Evolutionary conservation across 2,888 invertebrate genomes (phyloP).

Genomic region (Tipula vernalis): DNA sequence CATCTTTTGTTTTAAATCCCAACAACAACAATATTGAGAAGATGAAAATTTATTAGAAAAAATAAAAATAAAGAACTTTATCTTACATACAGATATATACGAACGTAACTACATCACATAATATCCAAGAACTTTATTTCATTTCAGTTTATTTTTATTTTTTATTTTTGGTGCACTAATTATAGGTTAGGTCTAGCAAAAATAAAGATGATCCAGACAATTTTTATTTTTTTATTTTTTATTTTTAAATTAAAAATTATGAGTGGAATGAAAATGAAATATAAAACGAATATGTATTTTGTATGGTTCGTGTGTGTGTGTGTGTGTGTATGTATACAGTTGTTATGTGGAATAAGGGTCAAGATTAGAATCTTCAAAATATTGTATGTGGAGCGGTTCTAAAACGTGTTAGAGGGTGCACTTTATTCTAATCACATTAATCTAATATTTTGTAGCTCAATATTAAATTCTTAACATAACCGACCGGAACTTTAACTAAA

Average conservation of each 20-base stretch:
- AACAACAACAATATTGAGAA: neutral
- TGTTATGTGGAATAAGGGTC: too few relatives aligned
- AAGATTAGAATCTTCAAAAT: too few relatives aligned
- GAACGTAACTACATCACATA: neutral
- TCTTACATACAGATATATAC: neutral
- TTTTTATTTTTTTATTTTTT: neutral
- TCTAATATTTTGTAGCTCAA: too few relatives aligned
- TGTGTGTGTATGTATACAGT: too few relatives aligned
- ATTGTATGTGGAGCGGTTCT: too few relatives aligned
- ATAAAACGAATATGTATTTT: neutral
- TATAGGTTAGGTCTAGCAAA: conserved; percentile 4
- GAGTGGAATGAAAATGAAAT: neutral
- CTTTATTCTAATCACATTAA: too few relatives aligned
- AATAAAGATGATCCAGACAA: conserved; percentile 4
- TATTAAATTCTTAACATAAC: too few relatives aligned
- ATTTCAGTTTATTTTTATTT: neutral
- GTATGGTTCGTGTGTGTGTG: neutral
- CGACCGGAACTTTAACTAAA: too few relatives aligned
- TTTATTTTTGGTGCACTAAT: neutral
- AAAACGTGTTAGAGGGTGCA: too few relatives aligned
- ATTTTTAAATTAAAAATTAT: neutral
- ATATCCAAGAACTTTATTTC: neutral
- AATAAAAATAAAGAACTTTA: neutral
- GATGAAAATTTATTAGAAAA: neutral
- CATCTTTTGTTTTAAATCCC: neutral